A percentile compares a stretch with the other conserved stretches of the same genome.
phyloP scores from a whole-genome alignment of 2,113 vertebrate species.

The Peromyscus californicus region DNA sequence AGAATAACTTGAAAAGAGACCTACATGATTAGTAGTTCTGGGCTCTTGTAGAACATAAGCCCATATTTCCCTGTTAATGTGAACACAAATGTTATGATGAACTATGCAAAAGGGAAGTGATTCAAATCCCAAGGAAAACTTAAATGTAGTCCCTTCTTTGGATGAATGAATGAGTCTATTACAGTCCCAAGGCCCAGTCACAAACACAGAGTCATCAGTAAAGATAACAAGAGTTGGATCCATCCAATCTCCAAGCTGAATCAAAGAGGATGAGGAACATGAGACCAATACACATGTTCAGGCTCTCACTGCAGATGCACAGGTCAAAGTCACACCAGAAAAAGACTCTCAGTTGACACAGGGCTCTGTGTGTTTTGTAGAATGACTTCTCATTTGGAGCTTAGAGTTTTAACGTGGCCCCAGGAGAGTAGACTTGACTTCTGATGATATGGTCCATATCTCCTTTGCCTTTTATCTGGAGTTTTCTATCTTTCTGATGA shows the following conservation, averaged over 20 bases:
- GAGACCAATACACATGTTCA: neutral
- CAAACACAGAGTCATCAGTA: neutral
- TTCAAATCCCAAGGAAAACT: neutral
- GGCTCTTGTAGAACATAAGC: neutral
- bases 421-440: neutral
- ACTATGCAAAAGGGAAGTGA: neutral
- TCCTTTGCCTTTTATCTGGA: neutral
- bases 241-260: neutral
- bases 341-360: neutral
- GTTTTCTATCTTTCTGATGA: neutral
- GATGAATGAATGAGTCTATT: neutral
- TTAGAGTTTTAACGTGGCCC: neutral
- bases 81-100: neutral
- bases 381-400: neutral
- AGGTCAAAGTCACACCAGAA: neutral
- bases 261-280: neutral
- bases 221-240: neutral
- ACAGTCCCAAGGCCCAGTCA: neutral
- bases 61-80: neutral
- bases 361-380: neutral
- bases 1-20: neutral
- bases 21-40: neutral
- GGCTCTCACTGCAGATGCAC: neutral
- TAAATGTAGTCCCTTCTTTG: neutral
- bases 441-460: neutral